Base-by-base conservation (phyloP, 2,113 vertebrate species). In the Corvus cornix region DNA sequence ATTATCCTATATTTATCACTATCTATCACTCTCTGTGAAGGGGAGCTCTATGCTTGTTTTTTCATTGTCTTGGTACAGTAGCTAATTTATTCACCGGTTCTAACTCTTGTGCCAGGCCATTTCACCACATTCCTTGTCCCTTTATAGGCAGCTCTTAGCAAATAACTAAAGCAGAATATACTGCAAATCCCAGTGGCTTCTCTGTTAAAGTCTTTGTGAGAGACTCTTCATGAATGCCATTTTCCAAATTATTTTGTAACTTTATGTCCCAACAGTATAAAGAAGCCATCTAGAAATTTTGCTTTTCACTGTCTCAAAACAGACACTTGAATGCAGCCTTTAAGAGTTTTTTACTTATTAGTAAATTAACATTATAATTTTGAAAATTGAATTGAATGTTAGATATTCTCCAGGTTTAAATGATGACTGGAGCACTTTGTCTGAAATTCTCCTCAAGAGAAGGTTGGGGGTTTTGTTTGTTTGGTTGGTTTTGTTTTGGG, bases 401-500 rank as follows among this genome's bases (percentile, higher is more conserved):
- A 55, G 19, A n/a, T 73, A 52, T 73, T 73, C 10, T 76, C 14
- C 35, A 73, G 6, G 4, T 52, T 73, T 73, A 75, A 87, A 52
- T 33, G 8, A 79, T 30, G 21, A 49, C 20, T 74, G 39, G 33
- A 75, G 7, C 6, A 35, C 7, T 85, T 53, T 41, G 4, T 60
- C 27, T 88, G 43, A 79, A 88, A 92, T 33, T 13, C 16, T 58
- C 4, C 31, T 73, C 13, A 59, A 82, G 19, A 49, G 22, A 56
- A 60, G 1, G 7, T 7, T 43, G 9, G 1, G 7, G 7, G 1
- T 63, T 59, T 66, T 51, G 3, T 0, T 69, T 37, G 10, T 2
- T 39, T 35, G 14, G 2, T 51, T 69, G 9, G 6, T 5, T 27
- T 49, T 43, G 5, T 31, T 52, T 27, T 6, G 14, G n/a, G 6